Evolutionary conservation across 2,797 vertebrate species (phyloP), one percentile per base, ranked within the genome.

Genomic region (Melanotaenia pygmaea): DNA sequence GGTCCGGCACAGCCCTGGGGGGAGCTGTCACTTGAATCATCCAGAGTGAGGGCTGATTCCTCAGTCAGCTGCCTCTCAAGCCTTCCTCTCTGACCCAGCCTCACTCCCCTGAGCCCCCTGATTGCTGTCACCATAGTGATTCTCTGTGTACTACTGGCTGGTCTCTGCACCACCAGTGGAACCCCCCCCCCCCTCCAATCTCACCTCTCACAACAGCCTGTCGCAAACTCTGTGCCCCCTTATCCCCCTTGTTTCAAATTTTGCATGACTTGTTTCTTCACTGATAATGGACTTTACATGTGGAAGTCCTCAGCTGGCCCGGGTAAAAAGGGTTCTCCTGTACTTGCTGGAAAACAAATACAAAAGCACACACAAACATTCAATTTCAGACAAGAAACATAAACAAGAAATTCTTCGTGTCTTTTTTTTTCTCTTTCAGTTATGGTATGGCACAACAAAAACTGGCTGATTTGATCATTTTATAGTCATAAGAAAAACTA

Each of bases 91-190:
- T 89, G 87, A 91, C 88, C 90, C 82, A 78, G 81, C 82, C 83
- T 84, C 84, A 58, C 79, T 94, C 93, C 91, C 92, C 79, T 79
- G 91, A 92, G 94, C 86, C 89, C 82, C 87, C 89, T 93, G 91
- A 94, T 92, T 94, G 90, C 93, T 94, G 94, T 95, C 94, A 91
- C 94, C 94, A 95, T 94, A 95, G 94, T 94, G 94, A 94, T 92
- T 93, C 93, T 90, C 88, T 93, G 92, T 93, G 91, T 91, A 90
- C 86, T 82, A 83, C 80, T 13, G 79, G 45, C 70, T 87, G 78
- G 61, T 89, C 83, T 69, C 83, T 74, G 70, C 80, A 45, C 54
- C 22, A 62, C 60, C 50, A 5, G 53, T 40, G n/a, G 53, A 13
- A 11, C 24, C 32, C 13, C 14, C 8, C 51, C 13, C 40, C 24